Evolutionary conservation across 2,797 vertebrate genomes (phyloP).

Genomic region (Epinephelus awoara): DNA sequence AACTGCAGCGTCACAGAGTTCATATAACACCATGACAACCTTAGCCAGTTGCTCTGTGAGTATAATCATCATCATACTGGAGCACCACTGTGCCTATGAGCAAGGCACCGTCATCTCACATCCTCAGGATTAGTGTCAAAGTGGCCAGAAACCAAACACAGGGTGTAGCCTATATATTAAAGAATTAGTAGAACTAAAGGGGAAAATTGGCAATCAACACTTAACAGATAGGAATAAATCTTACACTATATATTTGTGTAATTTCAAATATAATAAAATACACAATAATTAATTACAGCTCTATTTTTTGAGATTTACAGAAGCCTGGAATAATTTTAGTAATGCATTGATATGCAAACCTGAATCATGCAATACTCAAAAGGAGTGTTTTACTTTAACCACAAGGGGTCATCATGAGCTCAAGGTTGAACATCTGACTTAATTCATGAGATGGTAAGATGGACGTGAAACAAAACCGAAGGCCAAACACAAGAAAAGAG

Average conservation of each 20-base stretch:
- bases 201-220: too few species aligned
- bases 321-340: background rate
- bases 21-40: background rate
- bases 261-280: background rate
- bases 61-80: background rate
- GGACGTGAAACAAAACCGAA: constrained; percentile 6
- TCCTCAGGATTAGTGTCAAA: too few species aligned
- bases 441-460: constrained; percentile 1
- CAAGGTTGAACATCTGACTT: background rate
- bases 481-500: background rate
- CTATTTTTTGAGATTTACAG: background rate
- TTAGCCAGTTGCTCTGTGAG: too few species aligned
- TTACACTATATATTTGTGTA: background rate
- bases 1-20: background rate
- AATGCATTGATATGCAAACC: background rate
- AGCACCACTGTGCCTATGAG: too few species aligned
- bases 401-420: constrained; percentile 70
- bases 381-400: constrained; percentile 32
- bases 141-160: too few species aligned
- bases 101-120: too few species aligned
- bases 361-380: background rate
- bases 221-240: background rate
- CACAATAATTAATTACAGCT: background rate
- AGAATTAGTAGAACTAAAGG: background rate
- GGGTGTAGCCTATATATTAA: background rate